These are phyloP conservation scores for Leptopilina clavipes DNA, from an alignment of 1,140 invertebrate species.

Conservation along the genomic window DNA sequence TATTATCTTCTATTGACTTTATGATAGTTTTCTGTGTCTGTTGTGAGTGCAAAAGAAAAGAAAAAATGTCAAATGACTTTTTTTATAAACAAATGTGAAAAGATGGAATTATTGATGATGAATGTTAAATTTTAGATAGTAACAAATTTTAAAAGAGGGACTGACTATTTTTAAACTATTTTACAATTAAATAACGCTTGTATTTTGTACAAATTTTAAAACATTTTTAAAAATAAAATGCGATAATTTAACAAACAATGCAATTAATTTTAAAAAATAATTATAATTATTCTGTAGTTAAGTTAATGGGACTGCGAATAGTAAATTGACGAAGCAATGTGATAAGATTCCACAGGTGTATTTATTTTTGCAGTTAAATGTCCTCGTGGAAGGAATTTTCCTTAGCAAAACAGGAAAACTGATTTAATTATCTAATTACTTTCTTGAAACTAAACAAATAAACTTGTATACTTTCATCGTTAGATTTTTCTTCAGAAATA, in stretches of 20 bases:
- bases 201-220: constrained; percentile 20
- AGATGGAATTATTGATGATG: not conserved
- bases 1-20: not conserved
- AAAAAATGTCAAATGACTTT: not conserved
- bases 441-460: not conserved
- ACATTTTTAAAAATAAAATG: not conserved
- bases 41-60: not conserved
- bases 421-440: constrained; percentile 2
- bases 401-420: constrained; percentile 20
- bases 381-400: constrained; percentile 13
- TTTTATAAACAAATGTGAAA: not conserved
- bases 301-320: not conserved
- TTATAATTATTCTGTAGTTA: not conserved
- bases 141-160: not conserved
- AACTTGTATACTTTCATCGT: not conserved
- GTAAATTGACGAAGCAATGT: not conserved
- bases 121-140: not conserved
- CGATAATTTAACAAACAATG: not conserved
- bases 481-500: not conserved
- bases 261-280: no score
- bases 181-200: not conserved
- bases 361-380: not conserved
- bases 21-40: not conserved
- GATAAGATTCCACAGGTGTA: constrained; percentile 8
- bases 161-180: constrained; percentile 21